Percentiles rank a stretch among this genome's conserved stretches.
Evolutionary conservation across 2,888 invertebrate genomes (phyloP).

Genomic region (Scelioninae gen. 1): DNA sequence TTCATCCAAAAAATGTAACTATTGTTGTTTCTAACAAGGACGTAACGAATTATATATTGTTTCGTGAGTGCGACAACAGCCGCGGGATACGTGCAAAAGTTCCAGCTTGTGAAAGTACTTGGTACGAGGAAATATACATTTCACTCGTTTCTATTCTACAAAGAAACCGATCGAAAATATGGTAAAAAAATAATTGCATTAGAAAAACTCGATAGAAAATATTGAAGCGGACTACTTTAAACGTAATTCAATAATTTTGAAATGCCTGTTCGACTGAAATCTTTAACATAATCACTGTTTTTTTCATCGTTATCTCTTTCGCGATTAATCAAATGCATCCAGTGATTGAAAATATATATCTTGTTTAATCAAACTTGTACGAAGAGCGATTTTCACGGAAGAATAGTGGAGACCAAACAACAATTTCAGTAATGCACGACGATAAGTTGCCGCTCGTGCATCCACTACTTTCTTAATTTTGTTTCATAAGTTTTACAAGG

Average conservation of each 20-base stretch:
- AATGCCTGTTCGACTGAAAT: neutral
- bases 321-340: neutral
- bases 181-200: conserved; percentile 50
- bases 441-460: conserved; percentile 5
- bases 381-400: neutral
- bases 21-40: conserved; percentile 63
- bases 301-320: conserved; percentile 15
- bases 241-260: conserved; percentile 7
- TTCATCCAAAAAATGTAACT: conserved; percentile 42
- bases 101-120: conserved; percentile 54
- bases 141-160: conserved; percentile 20
- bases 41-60: conserved; percentile 69
- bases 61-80: conserved; percentile 50
- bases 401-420: neutral
- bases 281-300: conserved; percentile 9
- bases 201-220: conserved; percentile 12
- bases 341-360: neutral
- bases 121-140: conserved; percentile 49
- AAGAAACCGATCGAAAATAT: conserved; percentile 29
- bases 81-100: conserved; percentile 57
- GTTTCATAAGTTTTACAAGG: conserved; percentile 43
- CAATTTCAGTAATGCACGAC: conserved; percentile 20
- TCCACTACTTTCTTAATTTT: conserved; percentile 20
- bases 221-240: conserved; percentile 4
- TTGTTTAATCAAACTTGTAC: conserved; percentile 8